Conservation (phyloP, 1,140 invertebrate species). For the Drosophila mayri region DNA sequence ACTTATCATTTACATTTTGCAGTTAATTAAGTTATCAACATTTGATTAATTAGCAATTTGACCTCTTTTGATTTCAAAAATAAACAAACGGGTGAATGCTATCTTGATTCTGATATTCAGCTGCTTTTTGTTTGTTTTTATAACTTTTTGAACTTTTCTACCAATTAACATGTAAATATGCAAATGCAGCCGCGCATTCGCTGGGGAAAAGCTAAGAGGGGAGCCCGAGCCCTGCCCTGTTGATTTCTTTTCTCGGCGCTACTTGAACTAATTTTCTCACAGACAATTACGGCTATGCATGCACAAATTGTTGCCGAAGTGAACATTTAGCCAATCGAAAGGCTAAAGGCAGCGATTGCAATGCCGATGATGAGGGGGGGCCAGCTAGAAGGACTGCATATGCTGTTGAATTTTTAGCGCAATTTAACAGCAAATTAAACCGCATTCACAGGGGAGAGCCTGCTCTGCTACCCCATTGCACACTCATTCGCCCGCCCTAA, state of each 20-base stretch:
- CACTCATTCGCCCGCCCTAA: slow-evolving; percentile 14
- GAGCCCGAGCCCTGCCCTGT: not conserved
- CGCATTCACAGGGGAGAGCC: slow-evolving; percentile 32
- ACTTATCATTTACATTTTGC: not conserved
- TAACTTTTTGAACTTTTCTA: slow-evolving; percentile 7
- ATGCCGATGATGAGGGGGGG: slow-evolving; percentile 23
- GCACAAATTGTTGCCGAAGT: slow-evolving; percentile 48
- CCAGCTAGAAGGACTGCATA: slow-evolving; percentile 20
- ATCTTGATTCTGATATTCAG: slow-evolving; percentile 3
- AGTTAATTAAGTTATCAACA: slow-evolving; percentile 18
- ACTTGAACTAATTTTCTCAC: slow-evolving; percentile 60
- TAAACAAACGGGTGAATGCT: not conserved
- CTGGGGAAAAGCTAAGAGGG: not conserved
- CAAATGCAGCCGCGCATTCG: not conserved
- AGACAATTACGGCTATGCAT: slow-evolving; percentile 62
- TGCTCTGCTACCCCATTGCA: slow-evolving; percentile 6
- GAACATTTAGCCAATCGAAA: slow-evolving; percentile 41
- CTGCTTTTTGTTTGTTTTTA: not conserved
- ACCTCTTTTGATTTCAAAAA: not conserved
- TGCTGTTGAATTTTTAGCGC: slow-evolving; percentile 67
- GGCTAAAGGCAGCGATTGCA: not conserved
- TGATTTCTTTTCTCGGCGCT: slow-evolving; percentile 7
- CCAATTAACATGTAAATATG: slow-evolving; percentile 15
- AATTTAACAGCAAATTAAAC: slow-evolving; percentile 83
- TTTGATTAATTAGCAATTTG: slow-evolving; percentile 10